Evolutionary conservation across 2,113 vertebrate species (phyloP).

Genomic region (Oryzias woworae): DNA sequence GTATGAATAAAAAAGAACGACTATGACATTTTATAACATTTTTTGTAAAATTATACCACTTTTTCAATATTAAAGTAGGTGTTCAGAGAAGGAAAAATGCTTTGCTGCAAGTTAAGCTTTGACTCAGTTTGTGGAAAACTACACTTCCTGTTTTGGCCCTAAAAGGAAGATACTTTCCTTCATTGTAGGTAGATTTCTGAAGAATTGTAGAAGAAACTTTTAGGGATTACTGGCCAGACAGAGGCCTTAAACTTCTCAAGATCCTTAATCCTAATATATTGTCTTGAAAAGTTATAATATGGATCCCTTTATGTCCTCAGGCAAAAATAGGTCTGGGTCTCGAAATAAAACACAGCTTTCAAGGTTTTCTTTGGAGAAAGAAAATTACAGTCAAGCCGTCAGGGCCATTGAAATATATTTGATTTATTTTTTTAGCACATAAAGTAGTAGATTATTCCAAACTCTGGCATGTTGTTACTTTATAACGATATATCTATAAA

Average conservation of each 20-base stretch:
- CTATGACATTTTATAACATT: no score
- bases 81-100: no score
- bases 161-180: background rate
- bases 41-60: no score
- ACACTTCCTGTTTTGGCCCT: no score
- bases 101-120: background rate
- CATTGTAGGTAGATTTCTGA: slow-evolving; percentile 4
- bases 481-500: no score
- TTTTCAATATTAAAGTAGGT: no score
- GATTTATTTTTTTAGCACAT: no score
- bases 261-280: slow-evolving; percentile 6
- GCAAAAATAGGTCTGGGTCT: background rate
- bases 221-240: slow-evolving; percentile 17
- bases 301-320: background rate
- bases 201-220: background rate
- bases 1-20: no score
- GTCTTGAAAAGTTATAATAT: background rate
- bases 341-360: slow-evolving; percentile 1
- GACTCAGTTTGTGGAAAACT: no score
- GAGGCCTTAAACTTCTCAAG: background rate
- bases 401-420: background rate
- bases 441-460: no score
- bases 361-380: background rate
- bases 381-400: background rate
- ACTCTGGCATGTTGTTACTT: no score